These are phyloP conservation scores for Amitus sp. DNA, from an alignment of 2,888 invertebrate species.

Conservation along the genomic window DNA sequence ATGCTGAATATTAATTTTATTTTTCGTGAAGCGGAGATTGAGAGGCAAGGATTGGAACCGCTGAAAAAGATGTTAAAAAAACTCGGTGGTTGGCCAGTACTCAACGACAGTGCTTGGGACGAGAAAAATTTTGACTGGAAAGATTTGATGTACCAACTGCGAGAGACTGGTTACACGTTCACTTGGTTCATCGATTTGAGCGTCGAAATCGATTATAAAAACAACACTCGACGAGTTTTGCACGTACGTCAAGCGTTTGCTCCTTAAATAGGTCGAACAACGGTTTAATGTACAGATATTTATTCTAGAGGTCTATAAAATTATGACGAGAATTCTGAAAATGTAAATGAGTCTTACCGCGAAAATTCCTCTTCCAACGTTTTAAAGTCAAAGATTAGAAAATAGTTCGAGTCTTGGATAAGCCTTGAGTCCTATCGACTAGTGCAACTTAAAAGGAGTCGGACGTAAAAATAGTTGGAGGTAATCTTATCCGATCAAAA, in stretches of 20 bases:
- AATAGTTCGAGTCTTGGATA: no score
- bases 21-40: conserved; percentile 75
- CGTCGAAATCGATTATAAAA: conserved; percentile 88
- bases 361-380: no score
- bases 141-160: conserved; percentile 83
- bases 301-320: no score
- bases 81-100: conserved; percentile 96
- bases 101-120: conserved; percentile 81
- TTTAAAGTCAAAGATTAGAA: no score
- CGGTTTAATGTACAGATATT: no score
- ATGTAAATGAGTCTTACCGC: no score
- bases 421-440: not conserved
- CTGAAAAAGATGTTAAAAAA: conserved; percentile 76
- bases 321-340: no score
- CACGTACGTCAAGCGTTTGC: conserved; percentile 73
- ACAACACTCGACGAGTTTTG: conserved; percentile 84
- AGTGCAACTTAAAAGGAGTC: not conserved
- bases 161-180: conserved; percentile 83
- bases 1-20: not conserved
- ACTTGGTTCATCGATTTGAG: conserved; percentile 93
- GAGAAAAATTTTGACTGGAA: conserved; percentile 81
- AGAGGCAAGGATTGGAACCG: conserved; percentile 79
- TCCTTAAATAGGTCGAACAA: not conserved
- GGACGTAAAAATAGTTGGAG: not conserved
- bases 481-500: not conserved